These are phyloP conservation scores for Aspidoscelis tigris DNA, from an alignment of 2,113 vertebrate genomes.

Conservation along the genomic window DNA sequence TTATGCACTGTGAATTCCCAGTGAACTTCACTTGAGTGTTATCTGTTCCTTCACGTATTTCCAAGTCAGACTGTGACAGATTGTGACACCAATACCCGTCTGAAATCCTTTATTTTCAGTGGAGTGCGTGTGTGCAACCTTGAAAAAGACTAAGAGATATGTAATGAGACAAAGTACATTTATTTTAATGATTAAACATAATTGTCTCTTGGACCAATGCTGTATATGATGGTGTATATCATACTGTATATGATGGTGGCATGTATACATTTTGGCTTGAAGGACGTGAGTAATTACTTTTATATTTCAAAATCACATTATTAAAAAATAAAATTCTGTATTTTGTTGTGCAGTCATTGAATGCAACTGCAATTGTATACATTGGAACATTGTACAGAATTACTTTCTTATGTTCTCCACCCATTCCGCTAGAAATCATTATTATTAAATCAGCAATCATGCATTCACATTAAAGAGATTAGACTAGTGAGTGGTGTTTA, in stretches of 20 bases:
- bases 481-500: not conserved
- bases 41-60: conserved; percentile 31
- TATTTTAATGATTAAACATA: conserved; percentile 26
- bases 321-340: not conserved
- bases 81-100: conserved; percentile 56
- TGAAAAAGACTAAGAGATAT: conserved; percentile 56
- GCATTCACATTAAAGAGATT: not conserved
- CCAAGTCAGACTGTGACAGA: conserved; percentile 45
- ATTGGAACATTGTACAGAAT: not conserved
- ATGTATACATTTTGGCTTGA: not conserved
- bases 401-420: not conserved
- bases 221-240: not conserved
- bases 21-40: conserved; percentile 42
- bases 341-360: not conserved
- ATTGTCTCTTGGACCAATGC: not conserved
- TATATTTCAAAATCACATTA: not conserved
- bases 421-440: not conserved
- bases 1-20: conserved; percentile 47
- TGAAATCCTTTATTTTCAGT: conserved; percentile 48
- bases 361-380: not conserved
- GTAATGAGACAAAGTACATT: conserved; percentile 49
- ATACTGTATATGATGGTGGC: not conserved
- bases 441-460: not conserved
- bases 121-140: conserved; percentile 48
- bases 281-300: not conserved